These are phyloP conservation scores for Erebia ligea DNA, from an alignment of 2,888 invertebrate species.

Conservation along the genomic window DNA sequence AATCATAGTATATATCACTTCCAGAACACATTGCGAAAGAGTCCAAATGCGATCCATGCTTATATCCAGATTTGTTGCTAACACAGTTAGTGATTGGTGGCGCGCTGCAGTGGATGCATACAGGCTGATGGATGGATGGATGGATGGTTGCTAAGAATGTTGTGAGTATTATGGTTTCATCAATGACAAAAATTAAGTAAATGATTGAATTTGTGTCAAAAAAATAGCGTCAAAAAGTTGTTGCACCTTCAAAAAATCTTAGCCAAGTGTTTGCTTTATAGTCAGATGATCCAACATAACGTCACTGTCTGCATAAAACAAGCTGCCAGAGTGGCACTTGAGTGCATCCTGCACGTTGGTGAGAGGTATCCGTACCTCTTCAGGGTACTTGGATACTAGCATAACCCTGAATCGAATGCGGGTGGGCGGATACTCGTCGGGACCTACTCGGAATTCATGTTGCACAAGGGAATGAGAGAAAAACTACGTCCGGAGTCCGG, in stretches of 20 bases:
- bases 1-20: not conserved
- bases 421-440: constrained; percentile 35
- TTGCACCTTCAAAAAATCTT: not conserved
- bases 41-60: not conserved
- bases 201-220: too few relatives aligned
- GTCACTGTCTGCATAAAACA: constrained; percentile 25
- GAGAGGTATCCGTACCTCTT: constrained; percentile 33
- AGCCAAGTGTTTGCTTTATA: constrained; percentile 28
- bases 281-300: constrained; percentile 21
- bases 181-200: too few relatives aligned
- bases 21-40: too few relatives aligned
- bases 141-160: too few relatives aligned
- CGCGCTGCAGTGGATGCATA: too few relatives aligned
- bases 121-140: too few relatives aligned
- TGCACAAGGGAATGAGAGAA: not conserved
- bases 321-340: constrained; percentile 32
- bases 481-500: constrained; percentile 2
- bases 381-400: constrained; percentile 32
- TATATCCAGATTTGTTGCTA: not conserved
- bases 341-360: constrained; percentile 37
- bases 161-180: too few relatives aligned
- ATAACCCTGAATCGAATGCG: constrained; percentile 32
- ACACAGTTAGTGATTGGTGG: too few relatives aligned
- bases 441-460: constrained; percentile 11
- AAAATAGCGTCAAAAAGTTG: not conserved